Evolutionary conservation across 1,140 invertebrate genomes (phyloP), one percentile per base, ranked within the genome.

Genomic region (Lepidurus apus): DNA sequence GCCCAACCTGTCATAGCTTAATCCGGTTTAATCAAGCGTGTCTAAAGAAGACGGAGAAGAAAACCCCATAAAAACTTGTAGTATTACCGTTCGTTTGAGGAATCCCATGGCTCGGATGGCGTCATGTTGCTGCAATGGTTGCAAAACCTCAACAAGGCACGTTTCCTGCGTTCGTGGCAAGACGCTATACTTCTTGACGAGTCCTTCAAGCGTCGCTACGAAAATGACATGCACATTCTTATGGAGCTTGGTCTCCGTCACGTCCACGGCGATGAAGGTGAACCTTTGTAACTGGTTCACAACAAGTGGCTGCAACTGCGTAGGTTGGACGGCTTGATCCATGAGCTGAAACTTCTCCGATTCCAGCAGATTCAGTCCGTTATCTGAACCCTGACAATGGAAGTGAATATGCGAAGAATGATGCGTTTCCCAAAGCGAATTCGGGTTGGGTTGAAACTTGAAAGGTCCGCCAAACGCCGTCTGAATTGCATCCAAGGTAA

Each of bases 61-160:
- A 77, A 77, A 43, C 43, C 26, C 42, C 21, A 21, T 24, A 34
- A 34, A 6, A 13, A 77, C 17, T 6, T n/a, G 42, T 24, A 34
- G 34, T 53, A 83, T 89, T 83, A 92, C 91, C 21, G 92, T 93
- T 80, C 92, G 90, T 84, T 93, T 92, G 1, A 95, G 86, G 82
- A 93, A 93, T 82, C 93, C 91, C 86, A 97, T 88, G 9, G 88
- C 89, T 84, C 89, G 86, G 47, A 93, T 88, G 43, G 88, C 87
- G 42, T 84, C 84, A 1, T 84, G 82, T 43, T 84, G 83, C 80
- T 88, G 85, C 9, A 92, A 88, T 2, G 93, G 88, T 77, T 91
- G 90, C 89, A 95, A 93, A 76, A 94, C 88, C 84, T 97, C 95
- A 21, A 97, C 88, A 5, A 96, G 85, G 85, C 96, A 98, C 0